Percentiles rank a stretch among this genome's conserved stretches.
phyloP scores from a whole-genome alignment of 2,888 invertebrate genomes.

The Alviniconcha strummeri region DNA sequence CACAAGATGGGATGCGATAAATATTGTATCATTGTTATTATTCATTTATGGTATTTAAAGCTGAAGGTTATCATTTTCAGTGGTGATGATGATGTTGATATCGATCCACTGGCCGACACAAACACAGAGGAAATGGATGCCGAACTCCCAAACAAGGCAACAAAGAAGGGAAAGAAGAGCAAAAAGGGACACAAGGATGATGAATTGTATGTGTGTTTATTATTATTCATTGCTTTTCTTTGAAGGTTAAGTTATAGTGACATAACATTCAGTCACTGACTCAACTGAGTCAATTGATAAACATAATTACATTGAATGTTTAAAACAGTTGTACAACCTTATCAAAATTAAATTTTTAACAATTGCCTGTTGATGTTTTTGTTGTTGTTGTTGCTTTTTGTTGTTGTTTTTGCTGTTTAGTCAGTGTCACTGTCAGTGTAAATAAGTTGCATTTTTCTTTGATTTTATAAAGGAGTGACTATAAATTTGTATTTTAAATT shows the following conservation, averaged over 20 bases:
- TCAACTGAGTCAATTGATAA: no score
- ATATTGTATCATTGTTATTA: not conserved
- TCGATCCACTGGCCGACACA: conserved; percentile 44
- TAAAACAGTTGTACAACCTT: not conserved
- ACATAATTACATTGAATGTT: not conserved
- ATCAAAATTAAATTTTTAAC: not conserved
- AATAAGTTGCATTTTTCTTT: not conserved
- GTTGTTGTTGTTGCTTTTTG: not conserved
- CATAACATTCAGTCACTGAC: not conserved
- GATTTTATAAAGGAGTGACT: not conserved
- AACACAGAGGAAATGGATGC: conserved; percentile 30
- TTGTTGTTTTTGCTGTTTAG: not conserved
- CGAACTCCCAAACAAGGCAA: conserved; percentile 38
- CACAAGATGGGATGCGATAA: no score
- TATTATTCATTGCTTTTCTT: not conserved
- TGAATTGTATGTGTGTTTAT: conserved; percentile 46
- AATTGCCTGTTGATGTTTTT: not conserved
- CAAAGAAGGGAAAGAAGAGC: conserved; percentile 53
- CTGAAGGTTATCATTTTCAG: conserved; percentile 34
- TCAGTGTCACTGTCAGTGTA: not conserved
- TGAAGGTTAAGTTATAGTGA: not conserved
- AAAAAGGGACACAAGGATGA: conserved; percentile 49
- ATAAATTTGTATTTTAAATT: not conserved
- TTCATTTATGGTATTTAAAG: not conserved
- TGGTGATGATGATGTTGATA: conserved; percentile 47